Evolutionary conservation across 2,797 vertebrate species (phyloP).

Genomic region (Xenopus petersii): DNA sequence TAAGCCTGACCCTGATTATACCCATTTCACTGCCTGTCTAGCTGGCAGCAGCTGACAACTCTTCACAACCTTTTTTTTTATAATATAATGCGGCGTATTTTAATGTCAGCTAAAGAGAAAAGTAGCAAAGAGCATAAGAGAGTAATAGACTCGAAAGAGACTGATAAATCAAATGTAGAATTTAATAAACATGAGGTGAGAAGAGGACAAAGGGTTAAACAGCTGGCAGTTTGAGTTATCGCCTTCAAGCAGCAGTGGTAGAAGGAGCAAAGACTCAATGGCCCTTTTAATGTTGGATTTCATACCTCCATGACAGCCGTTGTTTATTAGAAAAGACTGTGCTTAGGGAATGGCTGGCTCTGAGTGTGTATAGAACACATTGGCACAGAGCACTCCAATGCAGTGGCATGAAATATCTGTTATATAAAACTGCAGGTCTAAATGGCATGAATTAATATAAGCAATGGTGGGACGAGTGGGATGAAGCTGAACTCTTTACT

Average conservation of each 20-base stretch:
- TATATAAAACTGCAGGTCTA: too few species aligned
- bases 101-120: slow-evolving; percentile 42
- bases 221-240: slow-evolving; percentile 8
- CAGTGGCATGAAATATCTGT: too few species aligned
- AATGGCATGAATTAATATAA: too few species aligned
- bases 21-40: slow-evolving; percentile 3
- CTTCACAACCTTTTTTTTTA: slow-evolving; percentile 9
- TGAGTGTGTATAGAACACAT: too few species aligned
- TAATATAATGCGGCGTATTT: slow-evolving; percentile 29
- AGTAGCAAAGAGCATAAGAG: slow-evolving; percentile 27
- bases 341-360: too few species aligned
- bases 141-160: slow-evolving; percentile 24
- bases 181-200: not conserved
- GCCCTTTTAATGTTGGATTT: not conserved
- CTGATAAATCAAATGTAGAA: slow-evolving; percentile 35
- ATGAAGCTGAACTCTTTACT: too few species aligned
- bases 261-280: not conserved
- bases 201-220: slow-evolving; percentile 3
- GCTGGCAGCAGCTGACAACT: not conserved
- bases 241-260: not conserved
- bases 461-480: too few species aligned
- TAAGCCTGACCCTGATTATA: slow-evolving; percentile 7
- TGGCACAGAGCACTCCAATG: too few species aligned
- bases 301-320: too few species aligned
- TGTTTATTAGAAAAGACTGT: too few species aligned